Evolutionary conservation across 2,888 invertebrate genomes (phyloP), one percentile per base, ranked within the genome.

Genomic region (Lasioglossum villosulum): DNA sequence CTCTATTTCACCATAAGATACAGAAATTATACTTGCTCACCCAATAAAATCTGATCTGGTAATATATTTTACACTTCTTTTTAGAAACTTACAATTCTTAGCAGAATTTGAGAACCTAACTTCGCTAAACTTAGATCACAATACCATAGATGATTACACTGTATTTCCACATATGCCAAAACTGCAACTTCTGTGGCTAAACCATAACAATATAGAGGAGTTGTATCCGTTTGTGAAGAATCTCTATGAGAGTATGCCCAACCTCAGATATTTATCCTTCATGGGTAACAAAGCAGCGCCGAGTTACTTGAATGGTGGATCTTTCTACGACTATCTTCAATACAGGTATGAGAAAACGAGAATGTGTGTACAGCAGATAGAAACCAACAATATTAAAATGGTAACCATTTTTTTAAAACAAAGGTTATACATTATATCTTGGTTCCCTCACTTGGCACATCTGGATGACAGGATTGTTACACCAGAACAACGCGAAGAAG

Each of bases 211-310:
- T 83, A 96, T 97, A 82, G 94, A 95, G 48, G 96, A 96, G 79
- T 93, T 98, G 5, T 97, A 97, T 94, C 97, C 97, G 23, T 98
- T 97, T 96, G 96, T 97, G 78, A 96, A 96, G 87, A 97, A 96
- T 92, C 95, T 98, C 84, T 96, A 97, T 89, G 96, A 96, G 71
- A 97, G 97, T 1, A 97, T 97, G 89, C 97, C 98, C 0, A 97
- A 97, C 91, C 95, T 98, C 42, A 96, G 96, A 91, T 97, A 97
- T 93, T 95, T 98, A 0, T 98, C 98, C 27, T 96, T 98, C 82
- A 98, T 98, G 98, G 98, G 98, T 34, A 98, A 98, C 95, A 96
- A 97, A 0, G 98, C 97, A 0, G 97, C 97, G 0, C 98, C 98
- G 0, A 97, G 97, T 88, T 97, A 97, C 92, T 96, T 97, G 80